Evolutionary conservation across 2,888 invertebrate species (phyloP).

Genomic region (Seira musarum): DNA sequence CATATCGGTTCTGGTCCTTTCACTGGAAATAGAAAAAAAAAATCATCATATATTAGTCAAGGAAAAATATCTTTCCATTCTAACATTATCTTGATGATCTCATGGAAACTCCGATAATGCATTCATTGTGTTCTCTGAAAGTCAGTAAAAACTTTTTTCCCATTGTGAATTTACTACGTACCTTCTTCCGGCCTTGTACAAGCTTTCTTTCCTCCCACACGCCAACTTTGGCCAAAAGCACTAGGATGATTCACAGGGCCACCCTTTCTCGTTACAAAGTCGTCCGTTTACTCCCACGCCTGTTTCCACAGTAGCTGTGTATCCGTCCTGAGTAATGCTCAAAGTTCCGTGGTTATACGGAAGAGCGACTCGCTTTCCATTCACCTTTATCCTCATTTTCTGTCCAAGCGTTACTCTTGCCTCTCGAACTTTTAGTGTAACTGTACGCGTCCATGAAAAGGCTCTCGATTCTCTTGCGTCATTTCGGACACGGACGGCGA

Average conservation of each 20-base stretch:
- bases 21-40: constrained; percentile 71
- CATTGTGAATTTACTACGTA: constrained; percentile 44
- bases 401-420: constrained; percentile 84
- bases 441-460: constrained; percentile 93
- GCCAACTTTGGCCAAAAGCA: constrained; percentile 91
- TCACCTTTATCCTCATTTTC: constrained; percentile 88
- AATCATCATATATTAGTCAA: constrained; percentile 65
- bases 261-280: constrained; percentile 79
- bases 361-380: constrained; percentile 82
- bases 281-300: constrained; percentile 77
- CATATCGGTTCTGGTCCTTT: constrained; percentile 70
- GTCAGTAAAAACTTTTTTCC: too few relatives aligned
- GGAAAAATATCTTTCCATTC: too few relatives aligned
- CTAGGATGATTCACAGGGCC: constrained; percentile 78
- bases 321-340: constrained; percentile 75
- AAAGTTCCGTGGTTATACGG: constrained; percentile 77
- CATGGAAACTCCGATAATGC: constrained; percentile 3
- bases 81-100: background rate
- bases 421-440: constrained; percentile 80
- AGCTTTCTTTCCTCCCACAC: constrained; percentile 85
- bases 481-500: constrained; percentile 91
- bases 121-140: background rate
- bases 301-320: constrained; percentile 72
- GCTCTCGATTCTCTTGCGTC: constrained; percentile 85
- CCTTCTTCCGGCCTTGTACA: constrained; percentile 76